phyloP scores from a whole-genome alignment of 2,888 invertebrate genomes.

The Sinodicranocentrus sp. region DNA sequence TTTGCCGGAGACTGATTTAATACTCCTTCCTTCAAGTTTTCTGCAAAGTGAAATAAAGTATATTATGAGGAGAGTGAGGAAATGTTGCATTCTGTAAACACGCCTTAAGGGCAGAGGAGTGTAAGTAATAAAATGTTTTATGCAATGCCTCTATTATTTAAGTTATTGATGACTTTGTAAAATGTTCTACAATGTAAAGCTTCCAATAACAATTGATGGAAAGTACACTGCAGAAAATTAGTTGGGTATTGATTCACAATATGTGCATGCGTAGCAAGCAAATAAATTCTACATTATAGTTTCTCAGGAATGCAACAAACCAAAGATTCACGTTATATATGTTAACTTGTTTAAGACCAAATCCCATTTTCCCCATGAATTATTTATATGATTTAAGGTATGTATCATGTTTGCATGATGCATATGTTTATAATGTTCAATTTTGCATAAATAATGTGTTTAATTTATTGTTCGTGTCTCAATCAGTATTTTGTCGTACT shows the following conservation, averaged over 20 bases:
- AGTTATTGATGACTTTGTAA: neutral
- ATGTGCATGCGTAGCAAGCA: neutral
- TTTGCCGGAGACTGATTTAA: conserved; percentile 73
- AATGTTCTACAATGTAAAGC: neutral
- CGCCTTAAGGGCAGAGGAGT: too few relatives aligned
- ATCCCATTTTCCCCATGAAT: neutral
- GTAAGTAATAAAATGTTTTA: neutral
- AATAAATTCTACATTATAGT: neutral
- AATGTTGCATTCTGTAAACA: too few relatives aligned
- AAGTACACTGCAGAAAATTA: too few relatives aligned
- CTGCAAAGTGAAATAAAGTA: too few relatives aligned
- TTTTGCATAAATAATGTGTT: neutral
- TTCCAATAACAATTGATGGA: too few relatives aligned
- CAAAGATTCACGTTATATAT: conserved; percentile 1
- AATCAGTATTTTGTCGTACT: neutral
- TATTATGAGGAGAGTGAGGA: too few relatives aligned
- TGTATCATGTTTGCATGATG: too few relatives aligned
- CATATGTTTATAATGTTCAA: neutral
- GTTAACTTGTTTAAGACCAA: neutral
- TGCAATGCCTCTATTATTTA: neutral
- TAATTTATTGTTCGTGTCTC: neutral
- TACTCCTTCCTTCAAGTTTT: conserved; percentile 53
- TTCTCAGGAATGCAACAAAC: conserved; percentile 4
- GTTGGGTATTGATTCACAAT: too few relatives aligned
- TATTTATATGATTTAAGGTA: too few relatives aligned